Evolutionary conservation across 2,113 vertebrate species (phyloP), one percentile per base, ranked within the genome.

Genomic region (Chaenocephalus aceratus): DNA sequence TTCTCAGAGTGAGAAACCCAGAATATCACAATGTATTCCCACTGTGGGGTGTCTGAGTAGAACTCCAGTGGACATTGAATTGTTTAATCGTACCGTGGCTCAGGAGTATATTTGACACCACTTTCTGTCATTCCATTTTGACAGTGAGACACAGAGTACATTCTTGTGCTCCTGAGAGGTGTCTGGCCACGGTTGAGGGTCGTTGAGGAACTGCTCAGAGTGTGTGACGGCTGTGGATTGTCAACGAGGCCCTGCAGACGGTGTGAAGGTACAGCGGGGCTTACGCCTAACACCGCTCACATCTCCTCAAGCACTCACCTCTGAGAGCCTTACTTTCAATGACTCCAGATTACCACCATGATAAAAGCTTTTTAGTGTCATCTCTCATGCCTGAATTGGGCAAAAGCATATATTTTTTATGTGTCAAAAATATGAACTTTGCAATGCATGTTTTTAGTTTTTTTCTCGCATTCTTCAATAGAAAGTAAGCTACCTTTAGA

Each of bases 341-440:
- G 49, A 75, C 69, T 48, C 30, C 34, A 74, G 67, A 78, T 73
- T 16, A 34, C 64, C 23, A 46, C 53, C 70, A 45, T 1, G 60
- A 84, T 93, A 92, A 95, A 94, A 93, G 92, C 90, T 89, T 94
- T 95, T 93, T 89, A 87, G 82, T 93, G 92, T 93, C 68, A 41
- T 12, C 56, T 80, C 73, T 82, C 54, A 49, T 58, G 67, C n/a
- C 46, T 4, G 63, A 67, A 52, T 34, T 56, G 41, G 21, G 66
- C 11, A 63, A 79, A 84, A 84, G 36, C 45, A 49, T 1, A 45
- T 5, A 1, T 72, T 4, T 73, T 75, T n/a, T 11, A 64, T 65
- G 44, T 5, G 41, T 72, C 18, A 77, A 83, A 82, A 72, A 86
- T 64, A 82, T 70, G n/a, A 41, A 84, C 75, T 82, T 92, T 90